Conservation (phyloP, 2,113 vertebrate genomes). For the Ancistrus triradiatus region DNA sequence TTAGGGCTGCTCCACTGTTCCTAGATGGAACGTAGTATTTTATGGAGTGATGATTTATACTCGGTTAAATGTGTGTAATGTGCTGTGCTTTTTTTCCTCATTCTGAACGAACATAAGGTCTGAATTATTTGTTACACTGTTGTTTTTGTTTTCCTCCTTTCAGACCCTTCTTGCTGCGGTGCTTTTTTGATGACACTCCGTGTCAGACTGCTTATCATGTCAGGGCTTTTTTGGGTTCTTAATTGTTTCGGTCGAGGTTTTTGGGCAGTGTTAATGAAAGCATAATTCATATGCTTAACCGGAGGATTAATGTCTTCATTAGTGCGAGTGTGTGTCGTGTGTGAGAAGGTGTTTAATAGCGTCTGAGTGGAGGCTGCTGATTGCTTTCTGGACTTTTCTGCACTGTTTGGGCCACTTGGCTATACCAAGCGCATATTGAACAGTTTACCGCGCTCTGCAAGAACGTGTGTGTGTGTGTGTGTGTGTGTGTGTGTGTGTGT, state of each 20-base stretch:
- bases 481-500: constrained; percentile 6
- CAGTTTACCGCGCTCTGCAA: constrained; percentile 9
- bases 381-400: constrained; percentile 24
- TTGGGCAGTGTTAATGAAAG: constrained; percentile 18
- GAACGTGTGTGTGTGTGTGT: constrained; percentile 3
- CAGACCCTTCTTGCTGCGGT: no score
- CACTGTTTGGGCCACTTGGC: constrained; percentile 2
- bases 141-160: no score
- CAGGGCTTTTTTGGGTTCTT: constrained; percentile 13
- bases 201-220: constrained; percentile 12
- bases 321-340: constrained; percentile 1
- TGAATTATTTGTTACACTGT: no score
- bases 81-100: no score
- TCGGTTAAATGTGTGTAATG: no score
- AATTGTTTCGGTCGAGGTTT: constrained; percentile 26
- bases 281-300: constrained; percentile 23
- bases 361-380: constrained; percentile 1
- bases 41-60: no score
- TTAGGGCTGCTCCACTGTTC: no score
- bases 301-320: constrained; percentile 29
- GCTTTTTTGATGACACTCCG: no score
- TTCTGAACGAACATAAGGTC: no score
- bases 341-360: constrained; percentile 15
- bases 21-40: no score
- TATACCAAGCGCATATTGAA: constrained; percentile 20